Evolutionary conservation across 53 echinoderm and acorn worm species (phyloP).

Genomic region (Apostichopus leukothele): DNA sequence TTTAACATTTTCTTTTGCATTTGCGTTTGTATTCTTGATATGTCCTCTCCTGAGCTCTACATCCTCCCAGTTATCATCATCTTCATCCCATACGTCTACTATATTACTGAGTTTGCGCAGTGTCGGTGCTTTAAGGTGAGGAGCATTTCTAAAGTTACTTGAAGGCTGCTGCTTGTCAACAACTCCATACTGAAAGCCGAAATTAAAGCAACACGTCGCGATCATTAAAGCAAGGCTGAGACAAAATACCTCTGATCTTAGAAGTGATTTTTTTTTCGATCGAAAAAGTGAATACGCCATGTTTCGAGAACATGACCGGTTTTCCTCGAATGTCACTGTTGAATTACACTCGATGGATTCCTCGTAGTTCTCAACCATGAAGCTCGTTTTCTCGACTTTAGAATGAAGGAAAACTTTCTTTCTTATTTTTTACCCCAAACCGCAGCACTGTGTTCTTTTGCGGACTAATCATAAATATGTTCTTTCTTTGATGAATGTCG

Average conservation of each 20-base stretch:
- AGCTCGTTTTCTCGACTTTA: no score
- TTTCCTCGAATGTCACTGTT: no score
- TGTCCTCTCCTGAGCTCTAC: slow-evolving; percentile 7
- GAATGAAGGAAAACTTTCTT: no score
- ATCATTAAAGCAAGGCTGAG: slow-evolving; percentile 9
- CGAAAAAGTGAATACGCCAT: not conserved
- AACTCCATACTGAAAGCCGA: slow-evolving; percentile 28
- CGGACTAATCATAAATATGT: no score
- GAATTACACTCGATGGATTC: no score
- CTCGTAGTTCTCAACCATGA: no score
- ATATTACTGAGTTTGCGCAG: not conserved
- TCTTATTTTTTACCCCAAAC: no score
- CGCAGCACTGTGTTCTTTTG: no score
- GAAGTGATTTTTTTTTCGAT: not conserved
- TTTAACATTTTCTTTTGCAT: not conserved
- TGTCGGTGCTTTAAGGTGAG: not conserved
- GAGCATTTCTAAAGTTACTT: not conserved
- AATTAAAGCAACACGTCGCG: slow-evolving; percentile 10
- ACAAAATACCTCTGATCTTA: slow-evolving; percentile 21
- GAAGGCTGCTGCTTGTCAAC: not conserved
- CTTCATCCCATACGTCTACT: not conserved
- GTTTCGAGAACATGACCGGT: not conserved
- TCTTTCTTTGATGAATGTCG: no score
- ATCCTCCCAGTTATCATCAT: slow-evolving; percentile 26
- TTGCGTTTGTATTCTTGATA: not conserved